Percentiles rank a stretch among this genome's conserved stretches.
phyloP scores from a whole-genome alignment of 2,888 invertebrate genomes.

The Anthrax anthrax region DNA sequence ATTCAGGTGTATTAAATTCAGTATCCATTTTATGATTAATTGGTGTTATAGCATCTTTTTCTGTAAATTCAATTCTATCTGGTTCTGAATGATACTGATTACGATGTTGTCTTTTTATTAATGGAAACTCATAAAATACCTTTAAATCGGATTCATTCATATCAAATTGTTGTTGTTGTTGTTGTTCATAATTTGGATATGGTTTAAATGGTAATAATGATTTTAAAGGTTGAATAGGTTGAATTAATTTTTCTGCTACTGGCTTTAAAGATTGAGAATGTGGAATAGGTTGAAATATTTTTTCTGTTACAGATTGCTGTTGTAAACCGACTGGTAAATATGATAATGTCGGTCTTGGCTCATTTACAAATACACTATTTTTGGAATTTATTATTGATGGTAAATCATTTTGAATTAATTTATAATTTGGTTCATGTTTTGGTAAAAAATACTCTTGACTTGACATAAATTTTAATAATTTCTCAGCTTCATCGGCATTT shows the following conservation, averaged over 20 bases:
- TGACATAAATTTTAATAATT: conserved; percentile 29
- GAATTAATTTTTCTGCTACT: neutral
- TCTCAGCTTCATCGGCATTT: conserved; percentile 21
- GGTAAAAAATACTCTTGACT: conserved; percentile 29
- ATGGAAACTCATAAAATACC: no score
- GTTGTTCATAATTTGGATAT: no score
- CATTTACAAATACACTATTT: neutral
- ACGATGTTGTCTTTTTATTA: no score
- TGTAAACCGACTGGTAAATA: neutral
- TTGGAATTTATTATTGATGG: neutral
- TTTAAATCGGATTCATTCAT: no score
- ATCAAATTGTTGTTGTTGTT: no score
- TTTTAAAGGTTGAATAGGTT: neutral
- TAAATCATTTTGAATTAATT: neutral
- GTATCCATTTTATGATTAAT: neutral
- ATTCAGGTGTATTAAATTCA: neutral
- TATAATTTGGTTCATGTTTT: conserved; percentile 26
- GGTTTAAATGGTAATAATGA: neutral
- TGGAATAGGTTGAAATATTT: neutral
- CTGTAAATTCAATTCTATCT: neutral
- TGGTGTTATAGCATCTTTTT: neutral
- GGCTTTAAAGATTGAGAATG: neutral
- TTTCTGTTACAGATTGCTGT: neutral
- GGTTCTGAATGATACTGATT: neutral
- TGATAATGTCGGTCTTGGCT: neutral